A percentile compares a stretch with the other conserved stretches of the same genome.
Conservation (phyloP, 2,888 invertebrate genomes). For the Leptinotarsa tumamoca region DNA sequence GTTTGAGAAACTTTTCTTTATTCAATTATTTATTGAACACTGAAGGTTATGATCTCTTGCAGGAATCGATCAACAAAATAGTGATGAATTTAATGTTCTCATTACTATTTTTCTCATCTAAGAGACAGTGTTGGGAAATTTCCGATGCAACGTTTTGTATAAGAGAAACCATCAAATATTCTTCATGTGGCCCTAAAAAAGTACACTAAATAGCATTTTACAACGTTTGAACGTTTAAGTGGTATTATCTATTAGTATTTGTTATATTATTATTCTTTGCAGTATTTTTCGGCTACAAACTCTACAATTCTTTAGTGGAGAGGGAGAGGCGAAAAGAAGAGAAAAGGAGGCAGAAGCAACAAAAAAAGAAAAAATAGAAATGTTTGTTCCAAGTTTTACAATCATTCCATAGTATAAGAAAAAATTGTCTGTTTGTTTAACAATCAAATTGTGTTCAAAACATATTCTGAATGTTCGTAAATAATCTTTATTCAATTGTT, state of each 20-base stretch:
- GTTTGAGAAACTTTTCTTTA: too few species aligned
- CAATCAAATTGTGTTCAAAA: conserved; percentile 37
- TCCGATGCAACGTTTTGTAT: too few species aligned
- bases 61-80: not conserved
- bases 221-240: not conserved
- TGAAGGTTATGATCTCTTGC: not conserved
- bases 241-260: conserved; percentile 11
- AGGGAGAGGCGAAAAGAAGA: conserved; percentile 83
- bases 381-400: conserved; percentile 18
- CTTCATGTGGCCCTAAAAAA: too few species aligned
- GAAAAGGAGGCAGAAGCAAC: conserved; percentile 82
- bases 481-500: conserved; percentile 37
- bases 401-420: conserved; percentile 38
- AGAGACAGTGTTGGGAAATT: too few species aligned
- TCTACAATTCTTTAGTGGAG: conserved; percentile 83
- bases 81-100: too few species aligned
- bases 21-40: too few species aligned
- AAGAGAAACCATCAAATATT: too few species aligned
- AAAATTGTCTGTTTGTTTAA: conserved; percentile 26
- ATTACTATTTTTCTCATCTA: too few species aligned
- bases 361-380: conserved; percentile 81
- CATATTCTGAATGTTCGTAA: conserved; percentile 29
- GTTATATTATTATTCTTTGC: conserved; percentile 64
- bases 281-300: conserved; percentile 90
- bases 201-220: not conserved